A percentile compares a stretch with the other conserved stretches of the same genome.
phyloP scores from a whole-genome alignment of 2,888 invertebrate species.

The Troglohyphantes excavatus region DNA sequence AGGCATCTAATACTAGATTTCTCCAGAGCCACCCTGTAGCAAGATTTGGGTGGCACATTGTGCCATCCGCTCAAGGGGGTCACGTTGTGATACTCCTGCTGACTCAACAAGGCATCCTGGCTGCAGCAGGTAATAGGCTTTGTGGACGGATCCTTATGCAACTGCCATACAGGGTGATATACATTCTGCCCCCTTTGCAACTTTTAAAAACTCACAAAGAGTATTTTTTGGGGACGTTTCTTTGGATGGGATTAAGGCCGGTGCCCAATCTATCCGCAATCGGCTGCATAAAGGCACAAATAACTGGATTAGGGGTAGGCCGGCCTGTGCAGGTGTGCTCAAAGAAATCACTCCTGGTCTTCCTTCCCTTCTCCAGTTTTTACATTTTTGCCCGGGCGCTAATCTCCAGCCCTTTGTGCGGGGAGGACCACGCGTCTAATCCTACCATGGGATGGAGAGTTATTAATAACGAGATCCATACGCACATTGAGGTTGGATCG shows the following conservation, averaged over 20 bases:
- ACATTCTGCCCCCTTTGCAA: slow-evolving; percentile 59
- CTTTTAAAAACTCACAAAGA: slow-evolving; percentile 76
- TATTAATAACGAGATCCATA: slow-evolving; percentile 74
- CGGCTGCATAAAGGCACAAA: slow-evolving; percentile 78
- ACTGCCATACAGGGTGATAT: slow-evolving; percentile 54
- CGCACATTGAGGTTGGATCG: slow-evolving; percentile 49
- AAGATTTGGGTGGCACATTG: slow-evolving; percentile 75
- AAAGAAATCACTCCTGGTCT: slow-evolving; percentile 66
- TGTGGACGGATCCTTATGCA: slow-evolving; percentile 71
- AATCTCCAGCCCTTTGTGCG: slow-evolving; percentile 75
- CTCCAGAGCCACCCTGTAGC: slow-evolving; percentile 69
- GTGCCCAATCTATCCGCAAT: slow-evolving; percentile 78
- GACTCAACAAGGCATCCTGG: slow-evolving; percentile 12
- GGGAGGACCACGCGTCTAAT: slow-evolving; percentile 72
- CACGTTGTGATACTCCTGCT: slow-evolving; percentile 56
- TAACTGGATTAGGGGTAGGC: slow-evolving; percentile 77
- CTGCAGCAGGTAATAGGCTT: slow-evolving; percentile 75
- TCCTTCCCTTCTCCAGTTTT: slow-evolving; percentile 69
- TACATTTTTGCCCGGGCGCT: slow-evolving; percentile 56
- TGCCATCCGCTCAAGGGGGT: slow-evolving; percentile 21
- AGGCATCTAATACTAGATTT: not conserved
- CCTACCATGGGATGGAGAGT: slow-evolving; percentile 71
- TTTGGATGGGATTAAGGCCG: slow-evolving; percentile 69
- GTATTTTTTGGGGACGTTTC: slow-evolving; percentile 63
- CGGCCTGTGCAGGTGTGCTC: slow-evolving; percentile 73